Base-by-base conservation (phyloP, 2,797 vertebrate species). In the Eurystomus glaucurus region DNA sequence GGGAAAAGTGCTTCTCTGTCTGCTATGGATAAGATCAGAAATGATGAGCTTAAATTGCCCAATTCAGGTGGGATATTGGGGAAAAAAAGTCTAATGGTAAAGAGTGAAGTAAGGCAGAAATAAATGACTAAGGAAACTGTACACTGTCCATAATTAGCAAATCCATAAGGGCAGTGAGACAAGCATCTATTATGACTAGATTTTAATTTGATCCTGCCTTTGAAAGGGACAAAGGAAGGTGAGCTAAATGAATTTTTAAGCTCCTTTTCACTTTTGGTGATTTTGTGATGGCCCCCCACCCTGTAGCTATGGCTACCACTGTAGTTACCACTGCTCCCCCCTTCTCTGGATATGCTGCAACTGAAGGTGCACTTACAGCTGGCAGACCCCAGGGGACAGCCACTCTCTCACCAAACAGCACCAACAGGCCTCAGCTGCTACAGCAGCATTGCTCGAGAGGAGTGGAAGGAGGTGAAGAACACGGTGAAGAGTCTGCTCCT, bases 381-480 rank as follows among this genome's bases (percentile, higher is more conserved):
- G 35, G 9, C 13, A 51, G 48, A 35, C 28, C 28, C 28, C 15
- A n/a, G 43, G 58, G 16, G 9, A 55, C 29, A 55, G 28, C 17
- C n/a, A 13, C 15, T 18, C 8, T 46, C 43, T 48, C 1, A 0
- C 35, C 65, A 60, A 61, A 45, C 23, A 50, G 20, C 43, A 39
- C 9, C 21, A 28, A 17, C 55, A 51, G 72, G 31, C 17, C 48
- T 46, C 0, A 0, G 25, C 6, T 0, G 1, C 41, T 45, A 4
- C 0, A 3, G 11, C 1, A 9, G 7, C 41, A 2, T 12, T 66
- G 33, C 43, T 33, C 0, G 3, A 71, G 61, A 10, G 2, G 20
- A 43, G 31, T 8, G 41, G 72, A 78, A 78, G 35, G 33, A 88
- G 66, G 23, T 18, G 22, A 14, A 68, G 28, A 52, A 81, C 12